Conservation (phyloP, 2,797 vertebrate species). For the Melanotaenia parkinsoni region DNA sequence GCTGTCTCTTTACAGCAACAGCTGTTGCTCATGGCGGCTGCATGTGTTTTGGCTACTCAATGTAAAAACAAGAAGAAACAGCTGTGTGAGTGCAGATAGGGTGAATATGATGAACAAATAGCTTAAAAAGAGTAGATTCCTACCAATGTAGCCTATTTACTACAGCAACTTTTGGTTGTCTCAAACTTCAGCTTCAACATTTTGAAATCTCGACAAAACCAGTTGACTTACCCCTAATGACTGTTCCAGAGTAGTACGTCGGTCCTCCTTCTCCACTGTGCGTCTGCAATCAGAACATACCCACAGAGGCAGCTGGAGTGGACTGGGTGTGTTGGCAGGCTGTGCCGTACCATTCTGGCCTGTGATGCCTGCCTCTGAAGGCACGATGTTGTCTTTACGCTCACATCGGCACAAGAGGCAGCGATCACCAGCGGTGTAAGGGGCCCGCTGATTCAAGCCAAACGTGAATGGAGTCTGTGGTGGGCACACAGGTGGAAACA, state of each 20-base stretch:
- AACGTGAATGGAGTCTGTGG: conserved; percentile 95
- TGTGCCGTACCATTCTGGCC: conserved; percentile 87
- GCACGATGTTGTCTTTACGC: conserved; percentile 88
- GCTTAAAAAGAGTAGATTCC: not conserved
- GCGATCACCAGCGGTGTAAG: conserved; percentile 93
- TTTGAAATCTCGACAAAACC: not conserved
- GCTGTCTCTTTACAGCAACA: conserved; percentile 24
- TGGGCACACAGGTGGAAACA: not conserved
- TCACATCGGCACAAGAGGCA: conserved; percentile 96
- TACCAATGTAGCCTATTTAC: not conserved
- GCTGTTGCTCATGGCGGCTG: conserved; percentile 31
- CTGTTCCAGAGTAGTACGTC: conserved; percentile 88
- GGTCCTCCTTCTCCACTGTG: conserved; percentile 94
- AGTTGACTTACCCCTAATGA: conserved; percentile 86
- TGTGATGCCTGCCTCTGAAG: conserved; percentile 84
- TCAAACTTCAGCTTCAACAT: not conserved
- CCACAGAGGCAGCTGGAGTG: conserved; percentile 96
- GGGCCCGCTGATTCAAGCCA: conserved; percentile 93
- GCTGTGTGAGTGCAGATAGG: conserved; percentile 36
- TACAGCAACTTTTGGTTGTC: not conserved
- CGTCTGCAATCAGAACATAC: conserved; percentile 96
- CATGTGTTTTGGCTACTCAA: conserved; percentile 28
- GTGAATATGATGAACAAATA: not conserved
- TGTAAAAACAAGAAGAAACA: conserved; percentile 31
- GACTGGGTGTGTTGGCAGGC: conserved; percentile 86